Evolutionary conservation across 2,888 invertebrate species (phyloP).

Genomic region (Ptychoptera contaminata): DNA sequence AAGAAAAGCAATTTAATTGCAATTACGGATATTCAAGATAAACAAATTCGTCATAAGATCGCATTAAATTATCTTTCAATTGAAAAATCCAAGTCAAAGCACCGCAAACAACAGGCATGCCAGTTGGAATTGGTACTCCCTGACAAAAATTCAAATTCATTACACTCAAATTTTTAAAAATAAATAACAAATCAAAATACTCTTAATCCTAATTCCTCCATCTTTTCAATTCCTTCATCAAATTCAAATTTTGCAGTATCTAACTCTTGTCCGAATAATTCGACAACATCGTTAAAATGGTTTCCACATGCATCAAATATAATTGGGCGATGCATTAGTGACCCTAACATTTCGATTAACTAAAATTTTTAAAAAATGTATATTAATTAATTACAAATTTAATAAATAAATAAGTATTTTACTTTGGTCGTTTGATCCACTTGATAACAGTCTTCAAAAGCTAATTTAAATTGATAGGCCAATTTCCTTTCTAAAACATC

Average conservation of each 20-base stretch:
- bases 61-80: conserved; percentile 39
- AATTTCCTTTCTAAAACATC: conserved; percentile 61
- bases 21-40: conserved; percentile 48
- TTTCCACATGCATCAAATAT: background rate
- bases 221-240: background rate
- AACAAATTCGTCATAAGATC: conserved; percentile 43
- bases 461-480: conserved; percentile 63
- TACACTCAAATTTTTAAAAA: background rate
- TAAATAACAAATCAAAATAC: background rate
- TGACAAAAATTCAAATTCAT: conserved; percentile 23
- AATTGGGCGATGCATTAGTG: background rate
- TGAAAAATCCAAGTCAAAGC: conserved; percentile 57
- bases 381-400: background rate
- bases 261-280: background rate
- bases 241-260: background rate
- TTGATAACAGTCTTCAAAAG: conserved; percentile 63
- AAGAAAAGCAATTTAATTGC: too few species aligned
- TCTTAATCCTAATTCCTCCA: background rate
- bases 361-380: background rate
- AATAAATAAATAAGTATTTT: conserved; percentile 16
- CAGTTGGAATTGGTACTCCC: conserved; percentile 40
- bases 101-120: conserved; percentile 64
- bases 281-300: background rate
- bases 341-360: conserved; percentile 2
- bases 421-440: conserved; percentile 46